Percentiles rank a stretch among this genome's conserved stretches.
Conservation (phyloP, 2,888 invertebrate species). For the Cerastoderma edule region DNA sequence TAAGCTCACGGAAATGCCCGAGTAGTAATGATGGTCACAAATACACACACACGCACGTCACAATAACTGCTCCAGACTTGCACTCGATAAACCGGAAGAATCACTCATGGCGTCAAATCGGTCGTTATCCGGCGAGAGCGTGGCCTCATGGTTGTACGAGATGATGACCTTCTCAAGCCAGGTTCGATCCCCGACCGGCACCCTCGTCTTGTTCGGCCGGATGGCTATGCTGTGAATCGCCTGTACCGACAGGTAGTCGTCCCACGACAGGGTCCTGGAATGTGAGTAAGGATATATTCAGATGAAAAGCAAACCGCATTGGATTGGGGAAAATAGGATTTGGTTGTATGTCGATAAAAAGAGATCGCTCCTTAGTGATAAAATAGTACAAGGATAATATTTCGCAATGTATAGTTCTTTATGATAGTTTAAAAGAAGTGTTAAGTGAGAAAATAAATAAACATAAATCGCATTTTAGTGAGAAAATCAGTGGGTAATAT, state of each 20-base stretch:
- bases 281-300: neutral
- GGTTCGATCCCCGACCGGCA: conserved; percentile 45
- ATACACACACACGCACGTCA: conserved; percentile 16
- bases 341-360: neutral
- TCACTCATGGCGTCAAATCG: conserved; percentile 31
- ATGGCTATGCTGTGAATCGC: conserved; percentile 64
- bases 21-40: no score
- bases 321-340: no score
- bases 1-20: no score
- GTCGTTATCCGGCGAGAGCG: neutral
- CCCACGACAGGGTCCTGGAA: conserved; percentile 50
- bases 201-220: conserved; percentile 57
- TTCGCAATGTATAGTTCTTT: no score
- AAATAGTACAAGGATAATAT: no score
- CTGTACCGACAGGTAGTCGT: conserved; percentile 56
- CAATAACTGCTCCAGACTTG: conserved; percentile 34
- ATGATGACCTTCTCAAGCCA: conserved; percentile 27
- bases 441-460: no score
- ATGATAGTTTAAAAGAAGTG: no score
- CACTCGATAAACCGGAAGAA: conserved; percentile 39
- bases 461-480: no score
- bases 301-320: neutral
- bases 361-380: neutral
- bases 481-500: no score
- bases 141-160: neutral